phyloP scores from a whole-genome alignment of 2,888 invertebrate genomes.

The Orthosia incerta region DNA sequence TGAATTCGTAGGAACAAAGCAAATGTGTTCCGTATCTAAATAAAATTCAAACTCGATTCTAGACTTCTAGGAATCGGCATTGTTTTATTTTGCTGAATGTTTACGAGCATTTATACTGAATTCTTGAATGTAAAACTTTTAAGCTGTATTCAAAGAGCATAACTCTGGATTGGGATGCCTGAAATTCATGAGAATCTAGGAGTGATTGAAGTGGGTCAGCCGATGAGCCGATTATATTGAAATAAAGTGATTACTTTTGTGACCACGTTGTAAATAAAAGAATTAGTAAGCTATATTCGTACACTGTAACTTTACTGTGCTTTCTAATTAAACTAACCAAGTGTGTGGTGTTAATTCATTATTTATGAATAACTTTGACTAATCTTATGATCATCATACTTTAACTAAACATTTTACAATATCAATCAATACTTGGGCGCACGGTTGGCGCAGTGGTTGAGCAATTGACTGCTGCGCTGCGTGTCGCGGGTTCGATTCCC shows the following conservation, averaged over 20 bases:
- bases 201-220: constrained; percentile 28
- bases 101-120: constrained; percentile 20
- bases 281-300: constrained; percentile 14
- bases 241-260: constrained; percentile 30
- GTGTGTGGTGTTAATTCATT: constrained; percentile 1
- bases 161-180: constrained; percentile 7
- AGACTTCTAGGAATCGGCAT: constrained; percentile 30
- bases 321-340: constrained; percentile 12
- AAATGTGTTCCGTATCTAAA: constrained; percentile 38
- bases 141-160: constrained; percentile 26
- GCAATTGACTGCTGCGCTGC: too few species aligned
- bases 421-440: background rate
- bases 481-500: too few species aligned
- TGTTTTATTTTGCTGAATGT: constrained; percentile 27
- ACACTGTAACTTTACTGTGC: constrained; percentile 11
- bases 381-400: background rate
- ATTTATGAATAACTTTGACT: background rate
- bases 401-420: background rate
- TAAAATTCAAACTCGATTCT: constrained; percentile 39
- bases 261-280: constrained; percentile 5
- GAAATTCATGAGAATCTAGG: constrained; percentile 29
- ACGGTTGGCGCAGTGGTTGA: too few species aligned
- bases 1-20: constrained; percentile 35
- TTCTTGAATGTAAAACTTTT: constrained; percentile 18
- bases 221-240: constrained; percentile 28